A percentile compares a stretch with the other conserved stretches of the same genome.
These are phyloP conservation scores for Cheilinus undulatus DNA, from an alignment of 2,113 vertebrate species.

Conservation along the genomic window DNA sequence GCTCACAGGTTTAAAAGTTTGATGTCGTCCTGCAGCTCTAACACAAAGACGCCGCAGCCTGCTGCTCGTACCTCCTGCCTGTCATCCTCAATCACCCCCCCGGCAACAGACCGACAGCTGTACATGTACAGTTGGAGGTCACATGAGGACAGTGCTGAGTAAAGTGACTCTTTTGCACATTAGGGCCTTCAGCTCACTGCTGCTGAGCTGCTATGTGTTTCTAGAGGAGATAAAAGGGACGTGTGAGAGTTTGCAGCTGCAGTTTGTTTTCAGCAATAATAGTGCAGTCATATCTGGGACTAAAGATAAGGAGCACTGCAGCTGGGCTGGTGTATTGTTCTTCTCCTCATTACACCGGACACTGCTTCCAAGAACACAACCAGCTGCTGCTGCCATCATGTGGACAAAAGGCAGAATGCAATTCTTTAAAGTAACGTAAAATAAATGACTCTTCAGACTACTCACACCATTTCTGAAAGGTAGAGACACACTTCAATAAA, in stretches of 20 bases:
- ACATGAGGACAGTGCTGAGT: neutral
- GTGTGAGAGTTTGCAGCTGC: neutral
- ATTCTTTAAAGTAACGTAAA: too few relatives aligned
- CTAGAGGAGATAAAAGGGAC: neutral
- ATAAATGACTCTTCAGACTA: too few relatives aligned
- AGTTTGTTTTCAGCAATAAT: slow-evolving; percentile 1
- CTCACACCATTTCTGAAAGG: too few relatives aligned
- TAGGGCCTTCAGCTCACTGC: neutral
- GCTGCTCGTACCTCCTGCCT: slow-evolving; percentile 27
- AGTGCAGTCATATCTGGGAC: neutral
- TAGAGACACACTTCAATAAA: too few relatives aligned
- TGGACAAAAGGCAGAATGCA: slow-evolving; percentile 26
- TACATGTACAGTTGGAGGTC: slow-evolving; percentile 28
- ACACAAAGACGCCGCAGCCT: slow-evolving; percentile 12
- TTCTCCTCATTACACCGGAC: slow-evolving; percentile 6
- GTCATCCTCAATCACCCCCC: slow-evolving; percentile 25
- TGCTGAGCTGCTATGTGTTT: neutral
- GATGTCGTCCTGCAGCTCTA: slow-evolving; percentile 7
- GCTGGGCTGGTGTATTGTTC: slow-evolving; percentile 3
- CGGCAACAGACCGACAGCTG: slow-evolving; percentile 20
- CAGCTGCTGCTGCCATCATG: slow-evolving; percentile 51
- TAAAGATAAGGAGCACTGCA: slow-evolving; percentile 19
- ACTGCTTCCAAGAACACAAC: neutral
- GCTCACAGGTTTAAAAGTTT: slow-evolving; percentile 29
- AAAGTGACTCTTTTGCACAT: neutral